Evolutionary conservation across 2,797 vertebrate species (phyloP), one percentile per base, ranked within the genome.

Genomic region (Nannoperca obscura): DNA sequence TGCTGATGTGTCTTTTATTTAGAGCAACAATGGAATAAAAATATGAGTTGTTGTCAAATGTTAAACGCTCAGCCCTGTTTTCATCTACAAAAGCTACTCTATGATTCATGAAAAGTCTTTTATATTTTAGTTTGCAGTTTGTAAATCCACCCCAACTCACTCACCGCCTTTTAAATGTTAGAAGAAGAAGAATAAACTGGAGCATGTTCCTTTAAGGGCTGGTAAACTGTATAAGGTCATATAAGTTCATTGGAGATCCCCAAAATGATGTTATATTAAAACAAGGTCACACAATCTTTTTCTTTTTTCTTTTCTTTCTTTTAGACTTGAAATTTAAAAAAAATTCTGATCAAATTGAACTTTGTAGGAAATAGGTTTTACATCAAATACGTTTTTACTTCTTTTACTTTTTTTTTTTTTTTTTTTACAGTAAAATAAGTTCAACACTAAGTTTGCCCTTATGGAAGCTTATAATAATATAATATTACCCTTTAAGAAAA

Each of bases 101-200:
- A 36, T 58, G 19, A 76, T 60, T 65, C 36, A 74, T 57, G 22
- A 32, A 66, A 15, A 42, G 1, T 58, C 34, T 34, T 77, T 57
- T 34, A 40, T 38, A 58, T 68, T 74, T 74, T 40, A 50, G 1
- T 47, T 24, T 40, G 22, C 8, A 19, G 32, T 59, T 66, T 64
- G 27, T 42, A 50, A 69, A 52, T 1, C 32, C n/a, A 71, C 40
- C 42, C 12, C 59, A 77, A 71, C 7, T 38, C 14, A 14, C 10
- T 38, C 14, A 55, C 22, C 24, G 19, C 22, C 5, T 17, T 40
- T 59, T 40, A 47, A 42, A 72, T 52, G 3, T 20, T 30, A 44
- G 24, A 62, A 38, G 1, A 2, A 22, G 14, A 36, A 70, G 14
- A 59, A 70, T 49, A 55, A 38, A 10, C 36, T 11, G 9, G 2